Evolutionary conservation across 2,797 vertebrate species (phyloP).

Genomic region (Malacoraja senta): DNA sequence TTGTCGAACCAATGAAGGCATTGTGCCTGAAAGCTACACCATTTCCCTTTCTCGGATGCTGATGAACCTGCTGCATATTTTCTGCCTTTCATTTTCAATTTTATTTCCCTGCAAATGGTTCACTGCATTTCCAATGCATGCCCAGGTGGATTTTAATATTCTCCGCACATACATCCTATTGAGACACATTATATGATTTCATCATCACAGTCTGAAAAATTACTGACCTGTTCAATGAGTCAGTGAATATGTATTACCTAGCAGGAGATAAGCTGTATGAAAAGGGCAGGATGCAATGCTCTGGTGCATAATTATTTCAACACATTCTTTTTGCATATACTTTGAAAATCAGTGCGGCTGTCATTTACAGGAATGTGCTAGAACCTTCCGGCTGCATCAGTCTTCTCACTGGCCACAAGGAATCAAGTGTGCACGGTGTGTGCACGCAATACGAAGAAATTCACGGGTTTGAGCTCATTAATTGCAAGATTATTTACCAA

Average conservation of each 20-base stretch:
- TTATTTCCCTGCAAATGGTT: background rate
- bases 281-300: background rate
- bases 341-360: background rate
- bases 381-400: background rate
- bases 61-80: background rate
- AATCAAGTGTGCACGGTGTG: background rate
- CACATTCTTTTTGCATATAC: background rate
- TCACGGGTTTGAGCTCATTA: background rate
- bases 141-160: slow-evolving; percentile 22
- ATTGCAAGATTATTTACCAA: background rate
- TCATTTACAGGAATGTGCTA: background rate
- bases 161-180: slow-evolving; percentile 6
- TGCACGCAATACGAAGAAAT: background rate
- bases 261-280: slow-evolving; percentile 18
- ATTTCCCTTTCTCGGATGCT: background rate
- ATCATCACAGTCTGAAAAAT: slow-evolving; percentile 28
- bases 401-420: background rate
- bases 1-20: background rate
- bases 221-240: slow-evolving; percentile 30
- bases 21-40: background rate
- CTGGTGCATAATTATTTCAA: background rate
- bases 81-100: slow-evolving; percentile 12
- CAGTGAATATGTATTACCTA: background rate
- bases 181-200: slow-evolving; percentile 12
- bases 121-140: background rate